Percentiles rank a stretch among this genome's conserved stretches.
These are phyloP conservation scores for Ceyx melanurus DNA, from an alignment of 2,113 vertebrate genomes.

Conservation along the genomic window DNA sequence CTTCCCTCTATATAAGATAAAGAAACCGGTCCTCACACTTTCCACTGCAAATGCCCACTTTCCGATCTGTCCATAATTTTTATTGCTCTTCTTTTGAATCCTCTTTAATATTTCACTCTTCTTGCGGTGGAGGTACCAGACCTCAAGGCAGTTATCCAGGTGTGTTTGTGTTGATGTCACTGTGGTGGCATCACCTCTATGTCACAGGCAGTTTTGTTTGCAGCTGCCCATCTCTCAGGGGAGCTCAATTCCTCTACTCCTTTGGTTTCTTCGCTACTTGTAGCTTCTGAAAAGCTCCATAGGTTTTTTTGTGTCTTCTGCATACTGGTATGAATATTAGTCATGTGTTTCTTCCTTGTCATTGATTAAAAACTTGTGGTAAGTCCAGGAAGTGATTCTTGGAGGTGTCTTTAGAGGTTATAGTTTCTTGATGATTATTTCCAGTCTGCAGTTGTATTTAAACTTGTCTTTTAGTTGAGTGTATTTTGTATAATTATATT, in stretches of 20 bases:
- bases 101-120: neutral
- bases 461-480: neutral
- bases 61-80: neutral
- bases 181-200: neutral
- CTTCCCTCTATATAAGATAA: neutral
- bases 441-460: neutral
- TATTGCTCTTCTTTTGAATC: neutral
- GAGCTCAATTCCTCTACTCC: neutral
- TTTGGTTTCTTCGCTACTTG: fast-evolving
- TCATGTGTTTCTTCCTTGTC: neutral
- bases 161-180: neutral
- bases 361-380: neutral
- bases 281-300: neutral
- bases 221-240: neutral
- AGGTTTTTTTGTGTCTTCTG: neutral
- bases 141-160: neutral
- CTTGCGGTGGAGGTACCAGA: fast-evolving
- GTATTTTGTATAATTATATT: neutral
- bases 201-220: neutral
- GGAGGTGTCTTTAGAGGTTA: neutral
- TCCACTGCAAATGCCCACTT: neutral
- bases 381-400: neutral
- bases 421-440: neutral
- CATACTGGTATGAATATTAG: neutral
- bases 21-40: neutral